These are phyloP conservation scores for Acanthiza pusilla DNA, from an alignment of 2,797 vertebrate species.

Conservation along the genomic window DNA sequence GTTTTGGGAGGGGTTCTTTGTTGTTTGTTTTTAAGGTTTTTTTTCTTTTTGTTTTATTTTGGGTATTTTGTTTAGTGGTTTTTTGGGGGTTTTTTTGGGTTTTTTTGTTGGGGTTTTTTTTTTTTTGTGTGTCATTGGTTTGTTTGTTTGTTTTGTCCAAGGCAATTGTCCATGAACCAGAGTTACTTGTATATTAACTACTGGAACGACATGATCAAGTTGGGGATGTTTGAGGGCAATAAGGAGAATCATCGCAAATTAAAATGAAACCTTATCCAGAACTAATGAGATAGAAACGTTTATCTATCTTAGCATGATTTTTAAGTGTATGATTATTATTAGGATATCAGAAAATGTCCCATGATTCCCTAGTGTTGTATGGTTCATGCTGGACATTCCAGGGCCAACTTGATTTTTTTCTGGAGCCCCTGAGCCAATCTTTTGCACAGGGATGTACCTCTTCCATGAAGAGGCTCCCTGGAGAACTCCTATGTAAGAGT, in stretches of 20 bases:
- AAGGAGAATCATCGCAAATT: background rate
- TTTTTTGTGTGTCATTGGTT: fast-evolving
- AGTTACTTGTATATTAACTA: background rate
- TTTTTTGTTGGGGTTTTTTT: fast-evolving
- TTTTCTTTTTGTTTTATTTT: background rate
- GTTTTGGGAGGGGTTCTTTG: fast-evolving
- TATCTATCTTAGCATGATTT: background rate
- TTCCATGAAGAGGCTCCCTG: background rate
- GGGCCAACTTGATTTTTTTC: background rate
- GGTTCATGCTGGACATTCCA: background rate
- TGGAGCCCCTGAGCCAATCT: background rate
- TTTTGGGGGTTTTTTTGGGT: fast-evolving
- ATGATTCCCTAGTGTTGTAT: background rate
- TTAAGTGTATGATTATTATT: background rate
- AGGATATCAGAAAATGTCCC: background rate
- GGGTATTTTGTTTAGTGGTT: fast-evolving
- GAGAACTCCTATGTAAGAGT: background rate
- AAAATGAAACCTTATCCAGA: background rate
- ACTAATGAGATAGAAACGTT: background rate
- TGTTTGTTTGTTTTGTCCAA: background rate
- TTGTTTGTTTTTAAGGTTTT: fast-evolving
- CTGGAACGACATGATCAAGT: background rate
- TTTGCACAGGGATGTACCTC: background rate
- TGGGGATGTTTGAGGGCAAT: background rate
- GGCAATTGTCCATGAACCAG: background rate